These are phyloP conservation scores for Setophaga coronata DNA, from an alignment of 2,113 vertebrate genomes.

Conservation along the genomic window DNA sequence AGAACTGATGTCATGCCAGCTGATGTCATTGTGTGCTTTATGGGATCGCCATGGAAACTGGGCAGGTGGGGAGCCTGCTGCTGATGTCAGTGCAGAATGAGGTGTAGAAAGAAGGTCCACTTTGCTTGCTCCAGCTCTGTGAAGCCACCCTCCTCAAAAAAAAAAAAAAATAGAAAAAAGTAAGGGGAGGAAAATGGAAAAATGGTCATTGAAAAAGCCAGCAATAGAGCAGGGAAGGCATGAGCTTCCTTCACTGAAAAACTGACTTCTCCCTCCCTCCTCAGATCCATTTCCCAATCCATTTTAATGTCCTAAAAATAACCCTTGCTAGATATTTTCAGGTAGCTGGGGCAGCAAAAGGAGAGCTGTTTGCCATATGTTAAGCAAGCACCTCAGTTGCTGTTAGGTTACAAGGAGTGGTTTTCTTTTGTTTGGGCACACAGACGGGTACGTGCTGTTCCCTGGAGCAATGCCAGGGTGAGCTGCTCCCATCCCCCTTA, in stretches of 20 bases:
- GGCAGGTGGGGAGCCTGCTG: conserved; percentile 82
- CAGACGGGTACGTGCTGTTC: rapidly evolving
- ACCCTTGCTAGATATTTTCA: conserved; percentile 13
- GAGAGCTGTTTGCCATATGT: conserved; percentile 2
- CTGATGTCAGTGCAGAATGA: conserved; percentile 71
- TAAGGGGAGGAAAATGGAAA: background rate
- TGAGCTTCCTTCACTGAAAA: background rate
- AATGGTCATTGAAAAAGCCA: background rate
- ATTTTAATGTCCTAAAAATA: conserved; percentile 51
- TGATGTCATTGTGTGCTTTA: conserved; percentile 85
- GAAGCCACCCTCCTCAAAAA: background rate
- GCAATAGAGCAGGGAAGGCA: background rate
- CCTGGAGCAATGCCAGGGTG: rapidly evolving
- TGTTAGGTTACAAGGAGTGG: background rate
- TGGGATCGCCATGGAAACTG: conserved; percentile 74
- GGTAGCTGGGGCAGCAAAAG: background rate
- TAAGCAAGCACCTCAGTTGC: rapidly evolving
- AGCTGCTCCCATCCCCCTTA: background rate
- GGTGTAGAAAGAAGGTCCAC: conserved; percentile 58
- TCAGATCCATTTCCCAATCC: background rate
- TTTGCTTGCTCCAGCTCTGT: background rate
- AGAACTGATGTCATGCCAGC: conserved; percentile 82
- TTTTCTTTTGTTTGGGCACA: rapidly evolving
- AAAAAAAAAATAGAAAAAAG: background rate
- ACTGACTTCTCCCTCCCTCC: background rate